A percentile compares a stretch with the other conserved stretches of the same genome.
These are phyloP conservation scores for Thymelicus sylvestris DNA, from an alignment of 2,888 invertebrate species.

Conservation along the genomic window DNA sequence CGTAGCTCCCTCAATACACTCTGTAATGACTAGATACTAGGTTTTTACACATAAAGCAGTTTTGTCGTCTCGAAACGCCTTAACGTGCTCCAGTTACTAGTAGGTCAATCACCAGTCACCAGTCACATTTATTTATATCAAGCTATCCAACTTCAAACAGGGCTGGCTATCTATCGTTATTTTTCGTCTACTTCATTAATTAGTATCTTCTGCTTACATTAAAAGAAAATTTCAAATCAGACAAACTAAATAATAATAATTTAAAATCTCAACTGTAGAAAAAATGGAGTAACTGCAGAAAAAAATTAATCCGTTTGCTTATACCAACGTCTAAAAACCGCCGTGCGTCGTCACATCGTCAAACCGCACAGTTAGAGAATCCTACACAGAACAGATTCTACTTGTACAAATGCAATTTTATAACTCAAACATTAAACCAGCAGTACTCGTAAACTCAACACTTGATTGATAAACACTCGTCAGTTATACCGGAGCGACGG, in stretches of 20 bases:
- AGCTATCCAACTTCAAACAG: too few relatives aligned
- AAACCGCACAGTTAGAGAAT: not conserved
- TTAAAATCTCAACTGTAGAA: too few relatives aligned
- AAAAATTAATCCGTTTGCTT: too few relatives aligned
- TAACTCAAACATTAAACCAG: slow-evolving; percentile 57
- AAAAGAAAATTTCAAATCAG: too few relatives aligned
- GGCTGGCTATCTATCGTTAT: too few relatives aligned
- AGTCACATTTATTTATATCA: too few relatives aligned
- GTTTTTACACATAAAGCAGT: slow-evolving; percentile 7
- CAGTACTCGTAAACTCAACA: slow-evolving; percentile 65
- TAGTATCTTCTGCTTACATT: too few relatives aligned
- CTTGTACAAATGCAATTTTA: slow-evolving; percentile 61
- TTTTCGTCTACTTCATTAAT: too few relatives aligned
- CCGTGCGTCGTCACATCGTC: not conserved
- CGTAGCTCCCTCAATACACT: slow-evolving; percentile 50
- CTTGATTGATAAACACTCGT: slow-evolving; percentile 66
- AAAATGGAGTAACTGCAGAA: too few relatives aligned
- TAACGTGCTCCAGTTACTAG: not conserved
- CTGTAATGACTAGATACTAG: slow-evolving; percentile 49
- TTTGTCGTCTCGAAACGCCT: not conserved
- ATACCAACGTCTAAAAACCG: too few relatives aligned
- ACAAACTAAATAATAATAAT: too few relatives aligned
- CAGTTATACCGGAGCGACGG: slow-evolving; percentile 55
- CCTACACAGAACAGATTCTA: slow-evolving; percentile 42
- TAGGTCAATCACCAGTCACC: too few relatives aligned